Evolutionary conservation across 2,797 vertebrate genomes (phyloP).

Genomic region (Phoebastria nigripes): DNA sequence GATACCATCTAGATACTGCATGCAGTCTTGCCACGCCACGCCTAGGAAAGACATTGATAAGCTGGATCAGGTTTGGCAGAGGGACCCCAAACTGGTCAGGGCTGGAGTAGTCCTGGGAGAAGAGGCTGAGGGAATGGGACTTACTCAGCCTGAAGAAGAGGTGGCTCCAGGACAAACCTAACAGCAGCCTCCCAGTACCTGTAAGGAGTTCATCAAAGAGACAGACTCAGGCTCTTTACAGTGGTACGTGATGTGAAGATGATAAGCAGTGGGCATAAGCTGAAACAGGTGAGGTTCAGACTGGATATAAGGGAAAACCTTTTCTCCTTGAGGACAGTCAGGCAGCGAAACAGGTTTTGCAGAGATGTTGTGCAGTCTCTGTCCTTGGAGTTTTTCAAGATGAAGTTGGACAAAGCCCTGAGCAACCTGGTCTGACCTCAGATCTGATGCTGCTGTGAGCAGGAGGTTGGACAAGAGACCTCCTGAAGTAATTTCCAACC

Average conservation of each 20-base stretch:
- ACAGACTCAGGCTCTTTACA: background rate
- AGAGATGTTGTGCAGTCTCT: background rate
- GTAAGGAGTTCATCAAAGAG: background rate
- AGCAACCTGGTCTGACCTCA: background rate
- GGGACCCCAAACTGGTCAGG: background rate
- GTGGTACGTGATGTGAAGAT: background rate
- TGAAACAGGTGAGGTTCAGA: background rate
- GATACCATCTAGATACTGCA: background rate
- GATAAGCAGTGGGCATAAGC: background rate
- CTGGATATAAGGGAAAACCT: background rate
- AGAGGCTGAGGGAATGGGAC: background rate
- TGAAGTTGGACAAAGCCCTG: background rate
- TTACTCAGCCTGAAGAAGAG: background rate
- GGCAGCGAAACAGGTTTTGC: background rate
- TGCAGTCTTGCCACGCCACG: background rate
- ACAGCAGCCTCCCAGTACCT: background rate
- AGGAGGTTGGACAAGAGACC: background rate
- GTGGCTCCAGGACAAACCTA: background rate
- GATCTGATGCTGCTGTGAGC: background rate
- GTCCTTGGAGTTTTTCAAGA: background rate
- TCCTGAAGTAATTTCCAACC: background rate
- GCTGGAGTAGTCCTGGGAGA: background rate
- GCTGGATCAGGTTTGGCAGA: background rate
- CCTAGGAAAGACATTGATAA: background rate
- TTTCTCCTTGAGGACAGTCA: background rate